A percentile compares a stretch with the other conserved stretches of the same genome.
Conservation (phyloP, 92 coral and sea anemone genomes). For the Bergia puertoricense region DNA sequence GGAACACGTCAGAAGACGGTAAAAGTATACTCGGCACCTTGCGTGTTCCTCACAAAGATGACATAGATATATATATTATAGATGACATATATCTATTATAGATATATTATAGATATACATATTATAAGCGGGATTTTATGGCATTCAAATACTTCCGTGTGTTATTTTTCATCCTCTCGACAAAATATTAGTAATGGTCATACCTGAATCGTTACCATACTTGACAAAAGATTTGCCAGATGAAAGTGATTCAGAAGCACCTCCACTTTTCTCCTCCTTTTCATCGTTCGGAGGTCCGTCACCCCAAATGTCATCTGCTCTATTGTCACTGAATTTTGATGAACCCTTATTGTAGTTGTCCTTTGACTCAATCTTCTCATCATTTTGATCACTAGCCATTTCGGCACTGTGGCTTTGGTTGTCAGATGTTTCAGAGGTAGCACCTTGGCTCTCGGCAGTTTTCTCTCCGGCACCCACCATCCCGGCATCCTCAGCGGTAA, state of each 20-base stretch:
- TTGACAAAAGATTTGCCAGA: background rate
- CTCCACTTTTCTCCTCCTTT: too few species aligned
- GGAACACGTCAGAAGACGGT: too few species aligned
- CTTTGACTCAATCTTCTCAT: background rate
- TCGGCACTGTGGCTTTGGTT: background rate
- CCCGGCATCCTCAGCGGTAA: slow-evolving; percentile 29
- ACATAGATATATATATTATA: too few species aligned
- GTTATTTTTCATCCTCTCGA: background rate
- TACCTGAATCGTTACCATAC: background rate
- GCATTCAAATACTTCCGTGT: too few species aligned
- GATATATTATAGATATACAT: too few species aligned
- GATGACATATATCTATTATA: too few species aligned
- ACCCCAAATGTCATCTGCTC: background rate
- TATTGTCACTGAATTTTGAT: background rate
- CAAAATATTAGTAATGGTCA: background rate
- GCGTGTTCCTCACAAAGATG: too few species aligned
- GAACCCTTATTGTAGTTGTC: background rate
- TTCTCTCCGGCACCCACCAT: slow-evolving; percentile 19
- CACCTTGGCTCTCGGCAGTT: background rate
- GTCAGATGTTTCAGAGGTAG: background rate
- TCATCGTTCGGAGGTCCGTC: background rate
- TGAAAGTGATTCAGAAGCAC: background rate
- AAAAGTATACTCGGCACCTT: too few species aligned
- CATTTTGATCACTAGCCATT: background rate
- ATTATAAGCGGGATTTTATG: too few species aligned